Evolutionary conservation across 2,888 invertebrate genomes (phyloP).

Genomic region (Drosophila rellima): DNA sequence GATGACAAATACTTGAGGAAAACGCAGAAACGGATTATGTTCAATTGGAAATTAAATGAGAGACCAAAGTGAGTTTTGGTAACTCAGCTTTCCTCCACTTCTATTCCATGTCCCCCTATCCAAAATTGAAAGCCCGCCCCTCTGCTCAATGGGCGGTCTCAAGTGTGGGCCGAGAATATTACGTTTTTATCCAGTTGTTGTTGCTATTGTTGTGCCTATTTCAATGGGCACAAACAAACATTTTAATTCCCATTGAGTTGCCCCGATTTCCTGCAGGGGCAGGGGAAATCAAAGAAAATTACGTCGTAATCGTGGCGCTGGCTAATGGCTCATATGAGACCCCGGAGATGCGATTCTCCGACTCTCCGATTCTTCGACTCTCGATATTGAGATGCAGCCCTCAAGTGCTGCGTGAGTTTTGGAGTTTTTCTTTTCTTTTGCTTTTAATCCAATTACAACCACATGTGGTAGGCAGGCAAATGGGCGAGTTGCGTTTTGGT

Average conservation of each 20-base stretch:
- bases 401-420: conserved; percentile 55
- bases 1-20: conserved; percentile 69
- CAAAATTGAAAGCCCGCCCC: not conserved
- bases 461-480: conserved; percentile 29
- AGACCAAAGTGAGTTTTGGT: conserved; percentile 40
- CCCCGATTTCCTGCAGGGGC: not conserved
- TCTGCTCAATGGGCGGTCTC: conserved; percentile 55
- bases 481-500: conserved; percentile 26
- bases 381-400: conserved; percentile 46
- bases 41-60: conserved; percentile 79
- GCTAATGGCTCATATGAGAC: conserved; percentile 63
- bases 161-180: conserved; percentile 60
- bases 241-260: conserved; percentile 78
- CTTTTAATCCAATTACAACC: conserved; percentile 37
- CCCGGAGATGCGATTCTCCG: conserved; percentile 5
- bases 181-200: conserved; percentile 13
- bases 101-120: no score
- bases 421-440: conserved; percentile 13
- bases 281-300: conserved; percentile 52
- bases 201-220: conserved; percentile 28
- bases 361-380: conserved; percentile 1
- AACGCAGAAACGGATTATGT: conserved; percentile 72
- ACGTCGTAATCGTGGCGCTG: conserved; percentile 73
- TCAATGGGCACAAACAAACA: conserved; percentile 61
- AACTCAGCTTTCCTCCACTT: not conserved